Conservation (phyloP, 2,888 invertebrate genomes). For the Cephus sareptanus region DNA sequence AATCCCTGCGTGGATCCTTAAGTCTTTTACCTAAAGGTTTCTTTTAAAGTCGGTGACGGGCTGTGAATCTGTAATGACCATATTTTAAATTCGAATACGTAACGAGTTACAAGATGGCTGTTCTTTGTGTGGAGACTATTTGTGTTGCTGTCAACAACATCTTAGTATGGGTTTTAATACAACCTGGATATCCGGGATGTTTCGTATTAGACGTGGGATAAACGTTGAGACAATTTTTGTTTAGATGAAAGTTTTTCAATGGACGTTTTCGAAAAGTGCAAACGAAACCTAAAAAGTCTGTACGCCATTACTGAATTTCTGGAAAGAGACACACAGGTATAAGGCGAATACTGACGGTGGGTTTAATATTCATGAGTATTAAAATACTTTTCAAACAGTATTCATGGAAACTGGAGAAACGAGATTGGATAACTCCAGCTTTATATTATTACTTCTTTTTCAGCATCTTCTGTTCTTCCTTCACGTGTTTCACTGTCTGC, state of each 20-base stretch:
- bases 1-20: not conserved
- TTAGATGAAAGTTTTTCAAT: not conserved
- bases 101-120: not conserved
- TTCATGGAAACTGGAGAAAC: not conserved
- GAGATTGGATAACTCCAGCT: slow-evolving; percentile 21
- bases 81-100: not conserved
- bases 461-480: not conserved
- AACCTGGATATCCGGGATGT: not conserved
- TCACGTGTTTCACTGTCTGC: not conserved
- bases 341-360: not conserved
- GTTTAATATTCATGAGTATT: slow-evolving; percentile 6
- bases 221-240: not conserved
- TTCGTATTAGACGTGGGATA: not conserved
- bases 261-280: not conserved
- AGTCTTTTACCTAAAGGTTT: not conserved
- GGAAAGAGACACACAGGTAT: not conserved
- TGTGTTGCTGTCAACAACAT: not conserved
- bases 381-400: not conserved
- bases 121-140: not conserved
- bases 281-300: not conserved
- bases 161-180: not conserved
- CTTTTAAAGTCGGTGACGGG: not conserved
- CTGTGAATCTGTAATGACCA: not conserved
- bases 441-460: not conserved
- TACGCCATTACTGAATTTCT: not conserved